Conservation (phyloP, 2,888 invertebrate genomes). For the Drosophila paramelanica region DNA sequence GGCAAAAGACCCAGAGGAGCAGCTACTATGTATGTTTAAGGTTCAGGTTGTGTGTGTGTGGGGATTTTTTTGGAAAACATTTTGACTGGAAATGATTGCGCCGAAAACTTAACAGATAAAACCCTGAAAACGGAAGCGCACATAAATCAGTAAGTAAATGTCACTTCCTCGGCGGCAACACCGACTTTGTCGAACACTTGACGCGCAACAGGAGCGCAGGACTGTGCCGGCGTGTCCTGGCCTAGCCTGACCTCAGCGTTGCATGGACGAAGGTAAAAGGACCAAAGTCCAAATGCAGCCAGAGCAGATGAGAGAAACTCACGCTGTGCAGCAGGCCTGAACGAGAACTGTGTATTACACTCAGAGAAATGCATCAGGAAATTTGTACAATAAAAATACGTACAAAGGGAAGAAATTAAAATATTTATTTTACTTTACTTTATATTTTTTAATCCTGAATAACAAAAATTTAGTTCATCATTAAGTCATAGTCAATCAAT, state of each 20-base stretch:
- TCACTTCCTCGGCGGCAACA: slow-evolving; percentile 55
- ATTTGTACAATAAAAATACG: too few relatives aligned
- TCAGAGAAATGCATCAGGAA: neutral
- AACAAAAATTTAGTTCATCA: too few relatives aligned
- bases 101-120: slow-evolving; percentile 78
- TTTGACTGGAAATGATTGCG: slow-evolving; percentile 80
- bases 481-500: too few relatives aligned
- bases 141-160: slow-evolving; percentile 80
- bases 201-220: slow-evolving; percentile 44
- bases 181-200: slow-evolving; percentile 60
- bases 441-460: too few relatives aligned
- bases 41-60: slow-evolving; percentile 7
- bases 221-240: slow-evolving; percentile 3
- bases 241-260: slow-evolving; percentile 29
- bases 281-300: slow-evolving; percentile 43
- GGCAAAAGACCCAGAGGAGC: slow-evolving; percentile 12
- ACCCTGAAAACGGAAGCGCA: slow-evolving; percentile 60
- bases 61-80: slow-evolving; percentile 51
- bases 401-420: too few relatives aligned
- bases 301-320: slow-evolving; percentile 14
- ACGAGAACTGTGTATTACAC: slow-evolving; percentile 12
- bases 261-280: slow-evolving; percentile 35
- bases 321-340: slow-evolving; percentile 24
- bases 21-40: slow-evolving; percentile 18
- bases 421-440: too few relatives aligned